Conservation (phyloP, 2,113 vertebrate genomes). For the Lagopus muta region DNA sequence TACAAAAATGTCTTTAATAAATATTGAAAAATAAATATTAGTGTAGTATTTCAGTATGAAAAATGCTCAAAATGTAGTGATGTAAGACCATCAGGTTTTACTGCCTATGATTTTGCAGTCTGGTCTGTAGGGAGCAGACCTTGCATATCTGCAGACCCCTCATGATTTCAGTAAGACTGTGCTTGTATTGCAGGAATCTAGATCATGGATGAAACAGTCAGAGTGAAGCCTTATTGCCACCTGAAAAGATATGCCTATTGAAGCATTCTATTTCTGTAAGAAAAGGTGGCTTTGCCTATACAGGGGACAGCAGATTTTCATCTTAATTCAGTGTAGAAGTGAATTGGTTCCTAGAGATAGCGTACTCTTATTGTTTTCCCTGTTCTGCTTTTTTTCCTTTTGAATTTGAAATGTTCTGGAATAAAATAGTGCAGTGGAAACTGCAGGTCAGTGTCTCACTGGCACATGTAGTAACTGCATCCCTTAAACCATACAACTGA, state of each 20-base stretch:
- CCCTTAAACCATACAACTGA: not conserved
- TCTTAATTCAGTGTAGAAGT: not conserved
- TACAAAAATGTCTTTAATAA: not conserved
- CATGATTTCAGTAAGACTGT: not conserved
- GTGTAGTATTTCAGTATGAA: not conserved
- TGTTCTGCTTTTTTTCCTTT: not conserved
- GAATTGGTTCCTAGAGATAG: not conserved
- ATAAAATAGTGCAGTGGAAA: not conserved
- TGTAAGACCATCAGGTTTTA: not conserved
- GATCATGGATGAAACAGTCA: not conserved
- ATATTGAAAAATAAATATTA: not conserved
- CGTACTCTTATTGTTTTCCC: not conserved
- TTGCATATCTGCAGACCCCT: not conserved
- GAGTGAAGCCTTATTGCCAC: not conserved
- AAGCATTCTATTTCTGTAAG: not conserved
- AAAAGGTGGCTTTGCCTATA: not conserved
- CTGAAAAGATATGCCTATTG: not conserved
- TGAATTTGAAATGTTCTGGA: not conserved
- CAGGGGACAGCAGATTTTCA: not conserved
- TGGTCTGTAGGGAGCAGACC: not conserved
- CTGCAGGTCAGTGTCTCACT: not conserved
- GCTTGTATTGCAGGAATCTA: not conserved
- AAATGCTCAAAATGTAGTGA: not conserved
- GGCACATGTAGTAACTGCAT: not conserved
- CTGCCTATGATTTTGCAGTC: not conserved